Evolutionary conservation across 2,113 vertebrate species (phyloP).

Genomic region (Psittacus erithacus): DNA sequence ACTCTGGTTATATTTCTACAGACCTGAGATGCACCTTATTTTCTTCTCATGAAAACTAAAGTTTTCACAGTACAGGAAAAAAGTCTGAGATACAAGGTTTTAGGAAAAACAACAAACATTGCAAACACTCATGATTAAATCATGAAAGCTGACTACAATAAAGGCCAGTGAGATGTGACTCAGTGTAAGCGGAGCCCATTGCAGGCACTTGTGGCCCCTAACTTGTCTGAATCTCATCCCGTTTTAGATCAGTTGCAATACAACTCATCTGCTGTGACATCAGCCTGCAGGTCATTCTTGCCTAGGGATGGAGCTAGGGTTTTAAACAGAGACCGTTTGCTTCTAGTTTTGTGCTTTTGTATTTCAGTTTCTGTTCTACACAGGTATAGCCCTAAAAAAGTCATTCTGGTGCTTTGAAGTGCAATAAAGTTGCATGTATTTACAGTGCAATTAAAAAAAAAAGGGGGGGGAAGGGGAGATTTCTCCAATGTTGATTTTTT

Average conservation of each 20-base stretch:
- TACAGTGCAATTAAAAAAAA: not conserved
- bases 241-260: not conserved
- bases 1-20: not conserved
- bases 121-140: not conserved
- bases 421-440: not conserved
- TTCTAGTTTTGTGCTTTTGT: not conserved
- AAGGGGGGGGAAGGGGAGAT: fast-evolving
- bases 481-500: not conserved
- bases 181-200: not conserved
- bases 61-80: not conserved
- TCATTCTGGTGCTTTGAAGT: not conserved
- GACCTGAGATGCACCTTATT: not conserved
- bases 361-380: not conserved
- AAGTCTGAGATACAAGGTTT: not conserved
- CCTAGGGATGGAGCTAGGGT: not conserved
- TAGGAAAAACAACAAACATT: not conserved
- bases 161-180: not conserved
- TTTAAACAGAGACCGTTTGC: not conserved
- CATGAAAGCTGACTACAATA: not conserved
- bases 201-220: not conserved
- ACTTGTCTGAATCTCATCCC: not conserved
- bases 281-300: not conserved
- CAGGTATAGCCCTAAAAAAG: not conserved
- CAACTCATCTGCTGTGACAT: not conserved
- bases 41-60: not conserved